phyloP scores from a whole-genome alignment of 1,140 invertebrate genomes.

The Phthorimaea operculella region DNA sequence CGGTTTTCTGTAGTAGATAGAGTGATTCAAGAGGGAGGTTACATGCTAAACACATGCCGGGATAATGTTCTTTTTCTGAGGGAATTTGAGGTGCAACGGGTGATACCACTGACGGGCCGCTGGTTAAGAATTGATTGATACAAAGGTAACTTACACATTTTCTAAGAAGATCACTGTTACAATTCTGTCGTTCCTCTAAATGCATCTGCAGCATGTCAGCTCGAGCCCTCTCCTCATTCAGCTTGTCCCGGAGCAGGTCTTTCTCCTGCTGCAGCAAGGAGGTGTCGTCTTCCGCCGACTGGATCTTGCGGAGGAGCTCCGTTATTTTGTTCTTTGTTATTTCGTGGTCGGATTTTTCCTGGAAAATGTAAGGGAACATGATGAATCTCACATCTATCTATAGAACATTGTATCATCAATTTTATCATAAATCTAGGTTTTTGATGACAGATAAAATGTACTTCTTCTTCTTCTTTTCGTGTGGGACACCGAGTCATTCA shows the following conservation, averaged over 20 bases:
- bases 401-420: no score
- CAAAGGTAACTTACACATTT: conserved; percentile 40
- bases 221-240: conserved; percentile 53
- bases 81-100: no score
- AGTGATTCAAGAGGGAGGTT: no score
- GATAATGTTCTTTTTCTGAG: no score
- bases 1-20: no score
- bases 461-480: no score
- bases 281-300: conserved; percentile 27
- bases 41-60: no score
- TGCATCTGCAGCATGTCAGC: conserved; percentile 40
- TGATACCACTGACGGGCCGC: no score
- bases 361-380: neutral
- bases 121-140: no score
- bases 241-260: conserved; percentile 64
- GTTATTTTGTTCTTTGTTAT: conserved; percentile 28
- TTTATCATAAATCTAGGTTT: no score
- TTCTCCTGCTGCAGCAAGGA: conserved; percentile 32
- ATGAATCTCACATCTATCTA: conserved; percentile 9
- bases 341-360: conserved; percentile 48
- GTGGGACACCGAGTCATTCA: no score
- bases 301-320: conserved; percentile 30
- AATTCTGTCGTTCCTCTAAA: conserved; percentile 39
- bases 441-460: no score
- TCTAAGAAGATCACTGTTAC: conserved; percentile 37